These are phyloP conservation scores for Drosophila kanekoi DNA, from an alignment of 2,888 invertebrate genomes.

Conservation along the genomic window DNA sequence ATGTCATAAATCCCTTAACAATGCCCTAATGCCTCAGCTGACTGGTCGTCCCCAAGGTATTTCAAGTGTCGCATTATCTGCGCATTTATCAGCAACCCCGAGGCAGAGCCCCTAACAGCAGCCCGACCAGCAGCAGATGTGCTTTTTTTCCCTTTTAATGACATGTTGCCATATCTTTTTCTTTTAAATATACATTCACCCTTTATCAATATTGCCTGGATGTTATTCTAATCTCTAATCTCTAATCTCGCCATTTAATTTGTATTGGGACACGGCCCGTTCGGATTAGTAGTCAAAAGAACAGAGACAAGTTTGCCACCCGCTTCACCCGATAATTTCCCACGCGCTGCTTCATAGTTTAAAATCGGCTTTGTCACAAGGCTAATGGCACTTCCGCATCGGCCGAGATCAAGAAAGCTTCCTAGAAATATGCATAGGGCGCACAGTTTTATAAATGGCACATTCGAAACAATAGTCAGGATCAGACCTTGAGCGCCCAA, in stretches of 20 bases:
- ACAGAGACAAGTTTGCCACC: constrained; percentile 29
- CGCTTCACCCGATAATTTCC: constrained; percentile 50
- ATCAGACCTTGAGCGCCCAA: constrained; percentile 51
- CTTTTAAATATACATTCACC: constrained; percentile 13
- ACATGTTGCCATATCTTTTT: constrained; percentile 25
- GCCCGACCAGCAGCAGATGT: constrained; percentile 41
- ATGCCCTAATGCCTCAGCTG: constrained; percentile 64
- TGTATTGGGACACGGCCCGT: constrained; percentile 41
- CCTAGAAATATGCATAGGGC: constrained; percentile 54
- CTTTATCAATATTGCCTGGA: constrained; percentile 30
- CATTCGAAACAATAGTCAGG: constrained; percentile 48
- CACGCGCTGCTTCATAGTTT: constrained; percentile 41
- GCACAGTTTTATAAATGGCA: constrained; percentile 30
- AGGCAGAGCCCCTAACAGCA: not conserved
- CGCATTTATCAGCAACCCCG: constrained; percentile 54
- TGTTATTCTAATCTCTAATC: constrained; percentile 70
- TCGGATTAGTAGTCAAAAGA: constrained; percentile 5
- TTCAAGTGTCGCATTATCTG: constrained; percentile 73
- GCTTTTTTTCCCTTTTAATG: constrained; percentile 36
- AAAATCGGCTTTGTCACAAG: constrained; percentile 44
- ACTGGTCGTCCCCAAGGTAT: constrained; percentile 43
- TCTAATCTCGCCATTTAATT: constrained; percentile 70
- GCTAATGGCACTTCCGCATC: constrained; percentile 62
- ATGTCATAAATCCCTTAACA: constrained; percentile 81
- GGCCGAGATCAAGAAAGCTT: constrained; percentile 36